Base-by-base conservation (phyloP, 2,888 invertebrate genomes). In the Drosophila anceps region DNA sequence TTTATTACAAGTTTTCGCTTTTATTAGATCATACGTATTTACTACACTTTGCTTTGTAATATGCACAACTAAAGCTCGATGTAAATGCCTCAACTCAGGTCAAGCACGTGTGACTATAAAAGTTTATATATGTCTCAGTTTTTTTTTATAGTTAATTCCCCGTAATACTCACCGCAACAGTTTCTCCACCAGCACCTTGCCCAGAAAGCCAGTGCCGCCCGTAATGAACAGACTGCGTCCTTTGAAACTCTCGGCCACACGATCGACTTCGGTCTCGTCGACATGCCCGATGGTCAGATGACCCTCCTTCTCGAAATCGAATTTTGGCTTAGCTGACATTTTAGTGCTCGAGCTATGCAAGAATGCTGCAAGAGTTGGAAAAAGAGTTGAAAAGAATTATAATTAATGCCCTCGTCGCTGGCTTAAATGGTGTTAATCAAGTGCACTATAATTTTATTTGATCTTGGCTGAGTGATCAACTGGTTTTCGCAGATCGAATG, bases 121-220 rank as follows among this genome's bases (percentile, higher is more conserved):
- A 15, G 18, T 20, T 18, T 13, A 33, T 35, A 33, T 20, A 18
- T 7, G 13, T 15, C 13, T 44, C 2, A 4, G 15, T 24, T 31
- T 6, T 15, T 6, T 15, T 29, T n/a, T 53, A 18, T 10, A 15
- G 9, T 6, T 18, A 8, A 10, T 2, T 8, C 55, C 13, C 55
- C 18, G 2, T 48, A 37, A 1, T 64, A 72, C 78, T 74, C 78
- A 93, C 93, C 93, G 91, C 48, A 93, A 77, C 20, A 93, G 82
- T 84, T 93, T 93, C 77, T 93, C 93, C 33, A 93, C 91, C 39
- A 93, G 82, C 67, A 93, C 93, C 82, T 93, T 93, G 71, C 93
- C 93, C 37, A 93, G 82, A 71, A 93, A 93, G n/a, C 93, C 93
- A 6, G 93, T 93, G 63, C 93, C 93, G 33, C 93, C 93, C 37